A percentile compares a stretch with the other conserved stretches of the same genome.
These are phyloP conservation scores for Athene noctua DNA, from an alignment of 2,113 vertebrate species.

Conservation along the genomic window DNA sequence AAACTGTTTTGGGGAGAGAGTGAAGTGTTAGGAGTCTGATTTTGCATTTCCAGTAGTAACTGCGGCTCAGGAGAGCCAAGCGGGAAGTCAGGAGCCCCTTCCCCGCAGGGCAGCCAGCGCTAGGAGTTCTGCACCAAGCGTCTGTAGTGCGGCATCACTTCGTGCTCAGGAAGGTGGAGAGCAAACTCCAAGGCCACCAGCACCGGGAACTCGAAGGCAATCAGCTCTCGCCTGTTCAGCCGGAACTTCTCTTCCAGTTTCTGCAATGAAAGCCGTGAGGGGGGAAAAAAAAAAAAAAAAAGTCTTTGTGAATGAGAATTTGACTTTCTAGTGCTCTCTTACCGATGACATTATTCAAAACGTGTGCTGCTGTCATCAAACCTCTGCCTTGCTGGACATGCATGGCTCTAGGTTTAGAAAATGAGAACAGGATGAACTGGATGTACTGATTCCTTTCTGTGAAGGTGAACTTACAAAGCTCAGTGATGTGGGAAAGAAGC, in stretches of 20 bases:
- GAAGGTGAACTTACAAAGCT: not conserved
- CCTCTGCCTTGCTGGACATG: not conserved
- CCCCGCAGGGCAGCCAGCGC: conserved; percentile 76
- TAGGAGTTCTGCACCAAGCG: conserved; percentile 94
- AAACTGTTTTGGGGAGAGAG: not conserved
- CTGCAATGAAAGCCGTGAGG: conserved; percentile 52
- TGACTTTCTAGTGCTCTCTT: not conserved
- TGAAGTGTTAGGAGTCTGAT: not conserved
- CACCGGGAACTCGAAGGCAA: conserved; percentile 96
- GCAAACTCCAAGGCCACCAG: conserved; percentile 98
- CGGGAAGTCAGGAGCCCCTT: conserved; percentile 40
- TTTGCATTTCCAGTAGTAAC: conserved; percentile 66
- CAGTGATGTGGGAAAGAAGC: not conserved
- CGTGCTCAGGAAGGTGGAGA: conserved; percentile 93
- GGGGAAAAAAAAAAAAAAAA: not conserved
- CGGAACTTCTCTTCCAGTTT: conserved; percentile 99
- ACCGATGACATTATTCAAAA: not conserved
- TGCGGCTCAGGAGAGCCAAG: not conserved
- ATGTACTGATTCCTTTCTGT: not conserved
- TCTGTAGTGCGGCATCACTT: conserved; percentile 98
- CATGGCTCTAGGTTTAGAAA: not conserved
- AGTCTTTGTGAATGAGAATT: not conserved
- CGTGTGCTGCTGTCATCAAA: not conserved
- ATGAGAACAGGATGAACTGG: not conserved
- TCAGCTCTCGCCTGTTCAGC: conserved; percentile 93